Evolutionary conservation across 2,113 vertebrate genomes (phyloP).

Genomic region (Dipodomys merriami): DNA sequence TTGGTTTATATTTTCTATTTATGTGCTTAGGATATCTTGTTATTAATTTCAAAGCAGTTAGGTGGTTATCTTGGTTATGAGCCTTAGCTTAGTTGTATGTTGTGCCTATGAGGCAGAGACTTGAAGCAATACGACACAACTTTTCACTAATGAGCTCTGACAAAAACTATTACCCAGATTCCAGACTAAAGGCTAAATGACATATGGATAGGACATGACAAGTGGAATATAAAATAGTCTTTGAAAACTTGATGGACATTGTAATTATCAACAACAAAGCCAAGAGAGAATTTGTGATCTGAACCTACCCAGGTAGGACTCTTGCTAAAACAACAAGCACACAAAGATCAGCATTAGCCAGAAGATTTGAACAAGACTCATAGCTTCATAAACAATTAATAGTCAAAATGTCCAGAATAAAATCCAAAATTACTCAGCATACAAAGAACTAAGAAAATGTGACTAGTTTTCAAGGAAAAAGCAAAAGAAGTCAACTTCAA

Average conservation of each 20-base stretch:
- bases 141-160: background rate
- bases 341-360: background rate
- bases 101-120: background rate
- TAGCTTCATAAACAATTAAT: background rate
- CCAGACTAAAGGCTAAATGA: background rate
- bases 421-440: background rate
- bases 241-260: background rate
- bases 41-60: too few species aligned
- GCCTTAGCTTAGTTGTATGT: background rate
- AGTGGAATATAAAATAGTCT: background rate
- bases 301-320: background rate
- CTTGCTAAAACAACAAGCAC: background rate
- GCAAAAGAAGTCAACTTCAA: background rate
- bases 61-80: background rate
- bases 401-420: background rate
- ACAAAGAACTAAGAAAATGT: background rate
- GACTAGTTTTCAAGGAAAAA: background rate
- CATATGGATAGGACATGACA: background rate
- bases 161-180: background rate
- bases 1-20: too few species aligned
- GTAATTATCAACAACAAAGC: background rate
- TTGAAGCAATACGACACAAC: background rate
- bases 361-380: background rate
- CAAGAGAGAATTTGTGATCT: background rate
- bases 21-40: too few species aligned